phyloP scores from a whole-genome alignment of 2,113 vertebrate genomes.

The Isurus oxyrinchus region DNA sequence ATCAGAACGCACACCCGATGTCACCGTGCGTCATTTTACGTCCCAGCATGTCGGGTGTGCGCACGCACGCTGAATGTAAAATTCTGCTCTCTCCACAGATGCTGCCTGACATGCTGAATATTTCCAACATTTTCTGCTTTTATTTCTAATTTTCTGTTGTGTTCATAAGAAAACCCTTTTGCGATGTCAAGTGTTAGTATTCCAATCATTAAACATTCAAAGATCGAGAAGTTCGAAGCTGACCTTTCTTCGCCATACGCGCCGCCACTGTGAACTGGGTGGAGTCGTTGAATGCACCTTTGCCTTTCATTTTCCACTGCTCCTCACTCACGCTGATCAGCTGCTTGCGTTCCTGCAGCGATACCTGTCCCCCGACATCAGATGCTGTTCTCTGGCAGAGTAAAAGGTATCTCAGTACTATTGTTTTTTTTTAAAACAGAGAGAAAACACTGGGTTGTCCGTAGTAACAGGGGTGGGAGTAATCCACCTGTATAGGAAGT shows the following conservation, averaged over 20 bases:
- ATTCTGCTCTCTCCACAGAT: no score
- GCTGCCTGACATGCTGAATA: background rate
- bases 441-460: background rate
- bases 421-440: background rate
- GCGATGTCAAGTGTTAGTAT: background rate
- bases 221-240: background rate
- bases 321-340: conserved; percentile 63
- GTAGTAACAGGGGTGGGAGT: background rate
- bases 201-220: fast-evolving
- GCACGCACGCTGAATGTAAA: no score
- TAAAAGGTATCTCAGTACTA: background rate
- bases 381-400: conserved; percentile 50
- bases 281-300: conserved; percentile 66
- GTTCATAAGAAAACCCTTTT: background rate
- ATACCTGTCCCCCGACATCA: conserved; percentile 54
- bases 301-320: conserved; percentile 61
- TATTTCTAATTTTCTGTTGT: background rate
- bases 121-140: background rate
- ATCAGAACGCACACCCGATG: no score
- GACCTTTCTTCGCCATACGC: conserved; percentile 66
- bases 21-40: no score
- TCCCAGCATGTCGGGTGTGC: no score
- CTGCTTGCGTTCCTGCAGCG: conserved; percentile 59
- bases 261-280: conserved; percentile 67
- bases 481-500: background rate